Evolutionary conservation across 1,140 invertebrate species (phyloP).

Genomic region (Hestina assimilis): DNA sequence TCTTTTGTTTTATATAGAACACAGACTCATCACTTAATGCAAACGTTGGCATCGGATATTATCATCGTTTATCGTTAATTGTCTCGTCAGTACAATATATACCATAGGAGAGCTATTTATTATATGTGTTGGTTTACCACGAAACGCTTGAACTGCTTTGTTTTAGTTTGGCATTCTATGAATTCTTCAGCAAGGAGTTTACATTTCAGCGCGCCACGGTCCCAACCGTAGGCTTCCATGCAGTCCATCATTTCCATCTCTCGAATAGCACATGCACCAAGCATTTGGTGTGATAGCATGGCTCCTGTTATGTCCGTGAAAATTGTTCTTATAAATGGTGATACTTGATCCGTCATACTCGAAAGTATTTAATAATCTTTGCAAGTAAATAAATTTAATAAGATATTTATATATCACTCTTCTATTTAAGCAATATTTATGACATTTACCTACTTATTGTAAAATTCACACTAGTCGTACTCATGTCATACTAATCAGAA

Average conservation of each 20-base stretch:
- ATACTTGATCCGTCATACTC: constrained; percentile 44
- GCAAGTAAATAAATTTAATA: neutral
- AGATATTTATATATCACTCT: no score
- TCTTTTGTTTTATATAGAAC: no score
- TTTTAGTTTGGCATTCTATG: constrained; percentile 79
- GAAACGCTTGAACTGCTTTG: constrained; percentile 79
- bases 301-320: constrained; percentile 81
- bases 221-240: constrained; percentile 83
- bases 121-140: no score
- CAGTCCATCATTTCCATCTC: constrained; percentile 84
- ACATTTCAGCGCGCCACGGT: constrained; percentile 78
- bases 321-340: constrained; percentile 80
- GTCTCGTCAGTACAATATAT: no score
- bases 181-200: constrained; percentile 80
- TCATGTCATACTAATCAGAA: no score
- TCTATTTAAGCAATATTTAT: no score
- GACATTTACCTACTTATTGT: neutral
- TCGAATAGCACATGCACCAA: constrained; percentile 78
- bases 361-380: neutral
- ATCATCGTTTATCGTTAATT: no score
- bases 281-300: constrained; percentile 79
- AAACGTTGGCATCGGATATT: no score
- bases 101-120: no score
- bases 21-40: no score
- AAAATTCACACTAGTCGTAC: neutral